Percentiles rank a stretch among this genome's conserved stretches.
Conservation (phyloP, 92 coral and sea anemone species). For the Palythoa caribaeorum region DNA sequence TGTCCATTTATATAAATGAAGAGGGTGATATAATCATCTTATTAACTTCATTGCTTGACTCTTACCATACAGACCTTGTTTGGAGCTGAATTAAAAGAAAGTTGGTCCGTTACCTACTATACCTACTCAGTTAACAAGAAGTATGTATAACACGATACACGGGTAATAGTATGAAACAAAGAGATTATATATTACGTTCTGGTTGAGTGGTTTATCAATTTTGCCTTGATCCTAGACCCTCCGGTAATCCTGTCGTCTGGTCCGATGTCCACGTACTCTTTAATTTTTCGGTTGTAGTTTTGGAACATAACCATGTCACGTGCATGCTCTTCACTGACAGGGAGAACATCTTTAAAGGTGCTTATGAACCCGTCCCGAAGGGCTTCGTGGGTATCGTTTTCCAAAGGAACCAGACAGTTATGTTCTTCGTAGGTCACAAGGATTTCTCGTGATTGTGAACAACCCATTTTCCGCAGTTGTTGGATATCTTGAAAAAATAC, state of each 20-base stretch:
- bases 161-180: too few species aligned
- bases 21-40: too few species aligned
- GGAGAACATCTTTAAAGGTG: constrained; percentile 10
- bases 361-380: not conserved
- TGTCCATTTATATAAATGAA: too few species aligned
- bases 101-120: too few species aligned
- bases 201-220: not conserved
- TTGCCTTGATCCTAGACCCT: not conserved
- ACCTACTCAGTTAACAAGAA: too few species aligned
- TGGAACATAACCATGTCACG: not conserved
- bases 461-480: too few species aligned
- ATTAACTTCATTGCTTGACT: too few species aligned
- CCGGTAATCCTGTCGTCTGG: not conserved
- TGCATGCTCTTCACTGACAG: not conserved
- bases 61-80: too few species aligned
- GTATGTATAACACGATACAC: too few species aligned
- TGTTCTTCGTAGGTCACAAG: not conserved
- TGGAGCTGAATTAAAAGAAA: too few species aligned
- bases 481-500: too few species aligned
- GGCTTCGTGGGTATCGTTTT: constrained; percentile 2
- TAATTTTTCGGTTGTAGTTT: not conserved
- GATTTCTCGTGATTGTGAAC: not conserved
- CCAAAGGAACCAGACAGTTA: not conserved
- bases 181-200: not conserved
- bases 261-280: not conserved